Percentiles rank a stretch among this genome's conserved stretches.
These are phyloP conservation scores for Proales similis DNA, from an alignment of 1,140 invertebrate species.

Conservation along the genomic window DNA sequence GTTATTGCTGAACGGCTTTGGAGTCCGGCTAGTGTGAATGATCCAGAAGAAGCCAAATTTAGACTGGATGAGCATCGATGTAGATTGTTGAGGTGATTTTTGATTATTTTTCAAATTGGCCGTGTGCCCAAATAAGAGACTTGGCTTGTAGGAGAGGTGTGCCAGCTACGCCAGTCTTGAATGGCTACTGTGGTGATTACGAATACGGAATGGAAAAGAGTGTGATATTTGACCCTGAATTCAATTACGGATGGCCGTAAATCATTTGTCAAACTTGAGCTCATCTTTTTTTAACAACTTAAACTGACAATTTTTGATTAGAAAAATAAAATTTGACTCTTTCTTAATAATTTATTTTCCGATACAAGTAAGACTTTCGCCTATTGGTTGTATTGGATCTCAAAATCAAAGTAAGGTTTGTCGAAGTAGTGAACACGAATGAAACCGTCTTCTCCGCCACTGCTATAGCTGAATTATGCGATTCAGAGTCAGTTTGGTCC, in stretches of 20 bases:
- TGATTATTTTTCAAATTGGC: background rate
- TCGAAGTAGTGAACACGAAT: constrained; percentile 92
- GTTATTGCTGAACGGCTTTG: constrained; percentile 44
- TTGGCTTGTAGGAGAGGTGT: constrained; percentile 44
- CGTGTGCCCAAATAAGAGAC: background rate
- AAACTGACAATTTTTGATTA: constrained; percentile 9
- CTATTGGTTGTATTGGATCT: constrained; percentile 70
- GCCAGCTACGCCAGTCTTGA: constrained; percentile 45
- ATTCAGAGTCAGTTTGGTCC: constrained; percentile 30
- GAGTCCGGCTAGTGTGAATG: constrained; percentile 40
- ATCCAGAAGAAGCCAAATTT: constrained; percentile 38
- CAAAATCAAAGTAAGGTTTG: constrained; percentile 89
- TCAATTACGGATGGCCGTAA: constrained; percentile 36
- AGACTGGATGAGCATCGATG: constrained; percentile 69
- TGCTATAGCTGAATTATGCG: constrained; percentile 65
- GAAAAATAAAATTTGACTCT: background rate
- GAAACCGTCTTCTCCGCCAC: constrained; percentile 97
- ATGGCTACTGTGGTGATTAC: constrained; percentile 48
- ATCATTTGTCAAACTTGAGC: background rate
- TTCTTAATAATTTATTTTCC: background rate
- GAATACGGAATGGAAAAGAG: constrained; percentile 42
- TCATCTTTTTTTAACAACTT: background rate
- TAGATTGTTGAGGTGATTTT: constrained; percentile 63
- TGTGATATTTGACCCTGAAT: constrained; percentile 22
- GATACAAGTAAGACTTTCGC: background rate